Base-by-base conservation (phyloP, 2,888 invertebrate genomes). In the Oxyscelio sp. region DNA sequence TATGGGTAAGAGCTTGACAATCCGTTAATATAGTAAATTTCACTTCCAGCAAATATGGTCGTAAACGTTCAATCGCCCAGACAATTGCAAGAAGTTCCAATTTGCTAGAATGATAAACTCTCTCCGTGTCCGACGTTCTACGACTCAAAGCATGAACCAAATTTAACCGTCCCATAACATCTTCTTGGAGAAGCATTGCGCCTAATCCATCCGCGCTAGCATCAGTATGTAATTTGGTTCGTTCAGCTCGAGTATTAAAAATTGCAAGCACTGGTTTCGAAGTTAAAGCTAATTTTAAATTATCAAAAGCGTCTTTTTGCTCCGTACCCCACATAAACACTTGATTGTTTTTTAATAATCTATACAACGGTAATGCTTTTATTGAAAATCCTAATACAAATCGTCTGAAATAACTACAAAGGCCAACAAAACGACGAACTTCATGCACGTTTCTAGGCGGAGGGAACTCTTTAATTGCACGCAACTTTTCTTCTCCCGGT, bases 381-480 rank as follows among this genome's bases (percentile, higher is more conserved):
- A 3, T 50, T 9, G 54, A 24, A 54, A 54, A 54, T 11, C 22
- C 19, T 17, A 22, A 2, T 1, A 50, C 50, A 17, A 45, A 45
- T 2, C 50, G 9, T 3, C 50, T 3, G 21, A 50, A 50, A 22
- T 50, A 50, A 21, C 50, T 50, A 50, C 50, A 50, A 2, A 50
- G 21, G 9, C 50, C 50, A 13, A 21, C 11, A 50, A 50, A 50
- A 2, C 22, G 4, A 21, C 22, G 19, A 8, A 17, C 4, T 8
- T 50, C 50, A 9, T 21, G 50, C 2, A 22, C n/a, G 21, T 50
- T 21, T 22, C 19, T 11, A 1, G 50, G 22, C 4, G 4, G 40
- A 4, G 27, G 43, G 15, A 78, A 86, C 0, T 82, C 38, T 5
- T 2, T 13, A 5, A 85, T 82, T 1, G 77, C 91, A 70, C 24